phyloP scores from a whole-genome alignment of 2,797 vertebrate species.

The Emys orbicularis region DNA sequence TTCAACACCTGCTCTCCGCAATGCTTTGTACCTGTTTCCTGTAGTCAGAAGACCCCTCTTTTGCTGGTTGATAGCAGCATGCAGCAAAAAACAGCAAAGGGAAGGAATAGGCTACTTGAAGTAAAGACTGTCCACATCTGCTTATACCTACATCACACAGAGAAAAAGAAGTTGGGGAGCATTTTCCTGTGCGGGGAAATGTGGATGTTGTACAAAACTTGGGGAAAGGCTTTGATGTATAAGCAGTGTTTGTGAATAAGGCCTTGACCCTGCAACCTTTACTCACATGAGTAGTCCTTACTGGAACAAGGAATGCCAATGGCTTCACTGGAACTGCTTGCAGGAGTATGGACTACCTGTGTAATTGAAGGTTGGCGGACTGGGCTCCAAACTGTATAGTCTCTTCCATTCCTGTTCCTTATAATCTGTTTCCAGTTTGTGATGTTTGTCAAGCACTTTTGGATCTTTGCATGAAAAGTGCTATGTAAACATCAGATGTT shows the following conservation, averaged over 20 bases:
- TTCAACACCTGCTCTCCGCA: neutral
- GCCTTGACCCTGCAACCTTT: neutral
- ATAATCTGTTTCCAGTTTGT: neutral
- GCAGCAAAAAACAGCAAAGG: neutral
- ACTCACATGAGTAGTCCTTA: neutral
- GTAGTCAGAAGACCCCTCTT: neutral
- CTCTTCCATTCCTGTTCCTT: neutral
- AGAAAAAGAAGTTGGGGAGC: neutral
- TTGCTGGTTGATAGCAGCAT: neutral
- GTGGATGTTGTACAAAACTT: neutral
- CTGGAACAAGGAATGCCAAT: neutral
- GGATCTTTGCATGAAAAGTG: neutral
- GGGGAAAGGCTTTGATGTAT: neutral
- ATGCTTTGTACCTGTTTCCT: neutral
- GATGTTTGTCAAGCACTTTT: neutral
- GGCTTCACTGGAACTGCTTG: neutral
- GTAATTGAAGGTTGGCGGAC: neutral
- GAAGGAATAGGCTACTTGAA: neutral
- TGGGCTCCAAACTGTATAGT: rapidly evolving
- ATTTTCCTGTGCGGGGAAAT: neutral
- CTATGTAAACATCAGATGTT: neutral
- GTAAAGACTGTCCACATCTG: neutral
- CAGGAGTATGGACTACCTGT: neutral
- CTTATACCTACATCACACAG: rapidly evolving
- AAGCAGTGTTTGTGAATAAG: neutral